Percentiles rank a stretch among this genome's conserved stretches.
Conservation (phyloP, 2,888 invertebrate species). For the Theodoxus fluviatilis region DNA sequence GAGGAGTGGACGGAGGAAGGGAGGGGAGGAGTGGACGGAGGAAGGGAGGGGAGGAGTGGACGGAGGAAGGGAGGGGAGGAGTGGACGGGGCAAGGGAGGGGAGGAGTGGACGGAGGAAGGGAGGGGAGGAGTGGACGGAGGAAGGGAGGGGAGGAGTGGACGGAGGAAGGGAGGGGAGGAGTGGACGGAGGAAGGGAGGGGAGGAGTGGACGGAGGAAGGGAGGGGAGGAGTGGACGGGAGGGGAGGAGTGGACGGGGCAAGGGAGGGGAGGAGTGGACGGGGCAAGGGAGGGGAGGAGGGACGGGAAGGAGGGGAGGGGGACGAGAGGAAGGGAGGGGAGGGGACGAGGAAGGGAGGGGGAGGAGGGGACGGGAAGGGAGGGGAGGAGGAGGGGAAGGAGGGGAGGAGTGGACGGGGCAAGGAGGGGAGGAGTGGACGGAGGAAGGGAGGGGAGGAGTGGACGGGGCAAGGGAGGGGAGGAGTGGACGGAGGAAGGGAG, state of each 20-base stretch:
- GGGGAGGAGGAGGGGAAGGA: background rate
- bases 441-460: background rate
- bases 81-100: conserved; percentile 11
- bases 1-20: background rate
- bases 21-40: background rate
- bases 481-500: conserved; percentile 1
- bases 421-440: conserved; percentile 10
- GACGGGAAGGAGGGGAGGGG: background rate
- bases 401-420: conserved; percentile 13
- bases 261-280: conserved; percentile 1
- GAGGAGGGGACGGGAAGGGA: background rate
- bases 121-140: background rate
- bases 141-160: conserved; percentile 8
- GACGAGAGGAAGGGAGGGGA: background rate
- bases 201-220: background rate
- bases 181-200: background rate
- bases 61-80: background rate
- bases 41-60: background rate
- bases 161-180: conserved; percentile 11
- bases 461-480: conserved; percentile 18
- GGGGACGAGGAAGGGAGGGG: background rate
- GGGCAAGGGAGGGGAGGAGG: conserved; percentile 16
- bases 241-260: too few relatives aligned
- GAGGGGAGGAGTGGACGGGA: too few relatives aligned
- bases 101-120: background rate